Evolutionary conservation across 2,797 vertebrate species (phyloP).

Genomic region (Hapalemur alaotrensis): DNA sequence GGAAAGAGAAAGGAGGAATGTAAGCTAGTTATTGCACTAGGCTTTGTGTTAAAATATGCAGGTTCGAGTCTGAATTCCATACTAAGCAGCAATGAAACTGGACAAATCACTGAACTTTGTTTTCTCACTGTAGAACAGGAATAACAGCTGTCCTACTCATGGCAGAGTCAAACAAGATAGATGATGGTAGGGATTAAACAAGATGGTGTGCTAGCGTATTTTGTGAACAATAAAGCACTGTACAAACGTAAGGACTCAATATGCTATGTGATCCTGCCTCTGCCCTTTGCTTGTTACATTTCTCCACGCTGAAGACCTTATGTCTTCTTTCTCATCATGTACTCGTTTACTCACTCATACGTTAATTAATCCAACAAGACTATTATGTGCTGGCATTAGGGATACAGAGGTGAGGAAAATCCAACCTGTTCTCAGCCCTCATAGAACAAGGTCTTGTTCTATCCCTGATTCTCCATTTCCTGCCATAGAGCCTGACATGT

Average conservation of each 20-base stretch:
- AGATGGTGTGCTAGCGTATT: not conserved
- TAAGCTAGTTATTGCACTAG: not conserved
- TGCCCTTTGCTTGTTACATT: not conserved
- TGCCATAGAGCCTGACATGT: not conserved
- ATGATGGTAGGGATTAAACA: not conserved
- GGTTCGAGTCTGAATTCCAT: not conserved
- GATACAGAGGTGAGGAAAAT: not conserved
- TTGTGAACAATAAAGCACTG: not conserved
- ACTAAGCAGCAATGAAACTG: not conserved
- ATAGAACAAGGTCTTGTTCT: not conserved
- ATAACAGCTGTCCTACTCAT: not conserved
- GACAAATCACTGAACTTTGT: conserved; percentile 7
- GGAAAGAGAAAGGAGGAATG: not conserved
- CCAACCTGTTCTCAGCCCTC: not conserved
- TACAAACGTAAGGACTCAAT: not conserved
- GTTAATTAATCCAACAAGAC: conserved; percentile 18
- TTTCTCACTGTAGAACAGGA: not conserved
- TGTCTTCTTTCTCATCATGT: not conserved
- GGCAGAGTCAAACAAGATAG: not conserved
- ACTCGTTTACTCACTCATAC: not conserved
- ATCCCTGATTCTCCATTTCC: not conserved
- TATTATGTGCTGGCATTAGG: not conserved
- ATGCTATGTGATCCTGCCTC: not conserved
- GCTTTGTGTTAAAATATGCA: not conserved
- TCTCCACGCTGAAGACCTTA: not conserved